Conservation (phyloP, 2,888 invertebrate species). For the Dysmachus trigonus region DNA sequence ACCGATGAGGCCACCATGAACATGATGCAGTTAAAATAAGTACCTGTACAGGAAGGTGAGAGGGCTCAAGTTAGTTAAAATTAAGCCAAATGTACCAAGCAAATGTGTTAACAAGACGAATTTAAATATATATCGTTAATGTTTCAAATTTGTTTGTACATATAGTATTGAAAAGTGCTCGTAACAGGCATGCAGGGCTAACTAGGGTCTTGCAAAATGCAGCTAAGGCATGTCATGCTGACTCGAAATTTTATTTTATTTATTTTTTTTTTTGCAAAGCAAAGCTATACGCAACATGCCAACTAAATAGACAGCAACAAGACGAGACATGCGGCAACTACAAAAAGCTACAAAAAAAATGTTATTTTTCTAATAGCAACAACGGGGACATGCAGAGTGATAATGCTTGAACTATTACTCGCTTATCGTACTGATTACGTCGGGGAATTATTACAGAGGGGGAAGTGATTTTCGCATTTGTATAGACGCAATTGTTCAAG, state of each 20-base stretch:
- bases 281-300: background rate
- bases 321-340: background rate
- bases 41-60: constrained; percentile 71
- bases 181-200: background rate
- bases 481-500: constrained; percentile 49
- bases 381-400: background rate
- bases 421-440: constrained; percentile 4
- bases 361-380: background rate
- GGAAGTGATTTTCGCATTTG: constrained; percentile 64
- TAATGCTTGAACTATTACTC: constrained; percentile 9
- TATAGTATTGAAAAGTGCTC: constrained; percentile 24
- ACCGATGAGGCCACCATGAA: constrained; percentile 99
- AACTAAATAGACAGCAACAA: background rate
- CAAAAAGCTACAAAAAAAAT: background rate
- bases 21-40: constrained; percentile 99
- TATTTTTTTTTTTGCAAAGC: background rate
- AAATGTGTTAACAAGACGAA: constrained; percentile 24
- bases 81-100: background rate
- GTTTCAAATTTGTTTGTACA: constrained; percentile 34
- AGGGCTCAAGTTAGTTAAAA: background rate
- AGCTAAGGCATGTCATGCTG: background rate
- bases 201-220: background rate
- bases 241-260: too few species aligned
- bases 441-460: constrained; percentile 6
- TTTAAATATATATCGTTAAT: constrained; percentile 31